Conservation (phyloP, 2,888 invertebrate species). For the Chrysolina haemoptera region DNA sequence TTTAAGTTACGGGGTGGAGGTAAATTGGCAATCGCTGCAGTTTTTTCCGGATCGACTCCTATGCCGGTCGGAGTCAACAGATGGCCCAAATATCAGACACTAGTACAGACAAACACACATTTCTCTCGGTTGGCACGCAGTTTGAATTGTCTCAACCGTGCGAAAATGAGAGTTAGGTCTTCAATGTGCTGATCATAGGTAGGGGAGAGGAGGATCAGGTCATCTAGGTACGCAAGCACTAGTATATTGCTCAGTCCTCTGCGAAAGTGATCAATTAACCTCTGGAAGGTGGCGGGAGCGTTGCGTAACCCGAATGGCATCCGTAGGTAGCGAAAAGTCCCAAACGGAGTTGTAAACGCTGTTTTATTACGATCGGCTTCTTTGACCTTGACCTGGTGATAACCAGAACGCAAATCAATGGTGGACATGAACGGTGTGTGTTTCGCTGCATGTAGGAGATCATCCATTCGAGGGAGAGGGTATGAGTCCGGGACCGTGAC, state of each 20-base stretch:
- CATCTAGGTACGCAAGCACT: background rate
- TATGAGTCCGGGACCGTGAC: slow-evolving; percentile 32
- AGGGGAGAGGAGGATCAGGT: slow-evolving; percentile 34
- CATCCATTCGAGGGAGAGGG: slow-evolving; percentile 42
- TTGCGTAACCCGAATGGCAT: slow-evolving; percentile 43
- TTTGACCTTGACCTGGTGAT: slow-evolving; percentile 40
- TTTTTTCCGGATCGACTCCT: slow-evolving; percentile 44
- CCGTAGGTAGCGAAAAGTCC: slow-evolving; percentile 39
- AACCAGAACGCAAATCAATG: slow-evolving; percentile 46
- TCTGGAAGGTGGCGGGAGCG: slow-evolving; percentile 41
- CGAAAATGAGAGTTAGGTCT: too few species aligned
- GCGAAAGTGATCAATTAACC: slow-evolving; percentile 44
- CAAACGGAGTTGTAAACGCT: slow-evolving; percentile 43
- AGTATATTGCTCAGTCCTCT: slow-evolving; percentile 24
- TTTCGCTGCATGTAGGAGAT: slow-evolving; percentile 37
- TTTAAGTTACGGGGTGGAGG: slow-evolving; percentile 43
- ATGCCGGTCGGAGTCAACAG: slow-evolving; percentile 47
- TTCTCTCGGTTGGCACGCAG: slow-evolving; percentile 38
- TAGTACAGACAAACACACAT: slow-evolving; percentile 41
- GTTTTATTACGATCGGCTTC: slow-evolving; percentile 43
- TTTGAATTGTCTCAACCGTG: too few species aligned
- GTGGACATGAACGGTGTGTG: slow-evolving; percentile 38
- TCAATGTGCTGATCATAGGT: too few species aligned
- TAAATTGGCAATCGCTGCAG: slow-evolving; percentile 40
- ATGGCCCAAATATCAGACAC: slow-evolving; percentile 45